Conservation (phyloP, 1,140 invertebrate genomes). For the Neoseiulus cucumeris region DNA sequence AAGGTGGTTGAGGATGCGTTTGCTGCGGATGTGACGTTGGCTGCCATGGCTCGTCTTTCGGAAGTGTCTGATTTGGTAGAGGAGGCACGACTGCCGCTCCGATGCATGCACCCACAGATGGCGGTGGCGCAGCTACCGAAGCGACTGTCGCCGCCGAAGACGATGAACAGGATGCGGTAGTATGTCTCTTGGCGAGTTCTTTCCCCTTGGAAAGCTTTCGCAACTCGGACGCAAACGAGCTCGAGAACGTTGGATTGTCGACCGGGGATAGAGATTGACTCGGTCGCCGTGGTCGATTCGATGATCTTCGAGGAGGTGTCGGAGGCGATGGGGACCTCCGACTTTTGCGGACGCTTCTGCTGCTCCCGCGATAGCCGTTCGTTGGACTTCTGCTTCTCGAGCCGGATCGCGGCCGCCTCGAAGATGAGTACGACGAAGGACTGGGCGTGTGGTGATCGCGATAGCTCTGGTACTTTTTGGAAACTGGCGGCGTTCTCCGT, state of each 20-base stretch:
- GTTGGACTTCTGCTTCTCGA: neutral
- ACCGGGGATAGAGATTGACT: constrained; percentile 18
- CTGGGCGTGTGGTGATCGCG: neutral
- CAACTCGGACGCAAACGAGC: neutral
- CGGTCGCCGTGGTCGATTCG: constrained; percentile 22
- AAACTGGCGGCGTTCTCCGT: neutral
- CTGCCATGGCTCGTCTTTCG: neutral
- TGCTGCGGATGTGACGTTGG: neutral
- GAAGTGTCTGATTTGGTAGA: constrained; percentile 22
- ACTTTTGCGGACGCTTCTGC: neutral
- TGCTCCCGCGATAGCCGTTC: neutral
- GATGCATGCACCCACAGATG: neutral
- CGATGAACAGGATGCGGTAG: constrained; percentile 39
- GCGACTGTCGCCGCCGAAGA: constrained; percentile 16
- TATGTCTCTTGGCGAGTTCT: constrained; percentile 11
- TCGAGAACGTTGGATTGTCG: constrained; percentile 10
- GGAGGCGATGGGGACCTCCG: constrained; percentile 7
- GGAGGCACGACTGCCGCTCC: constrained; percentile 20
- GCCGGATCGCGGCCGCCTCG: neutral
- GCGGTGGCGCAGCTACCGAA: constrained; percentile 20
- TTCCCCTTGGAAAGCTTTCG: constrained; percentile 8
- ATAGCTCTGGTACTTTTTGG: constrained; percentile 5
- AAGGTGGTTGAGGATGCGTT: constrained; percentile 20
- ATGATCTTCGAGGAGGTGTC: constrained; percentile 12
- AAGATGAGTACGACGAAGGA: neutral